A percentile compares a stretch with the other conserved stretches of the same genome.
These are phyloP conservation scores for Pagetopsis macropterus DNA, from an alignment of 2,797 vertebrate species.

Conservation along the genomic window DNA sequence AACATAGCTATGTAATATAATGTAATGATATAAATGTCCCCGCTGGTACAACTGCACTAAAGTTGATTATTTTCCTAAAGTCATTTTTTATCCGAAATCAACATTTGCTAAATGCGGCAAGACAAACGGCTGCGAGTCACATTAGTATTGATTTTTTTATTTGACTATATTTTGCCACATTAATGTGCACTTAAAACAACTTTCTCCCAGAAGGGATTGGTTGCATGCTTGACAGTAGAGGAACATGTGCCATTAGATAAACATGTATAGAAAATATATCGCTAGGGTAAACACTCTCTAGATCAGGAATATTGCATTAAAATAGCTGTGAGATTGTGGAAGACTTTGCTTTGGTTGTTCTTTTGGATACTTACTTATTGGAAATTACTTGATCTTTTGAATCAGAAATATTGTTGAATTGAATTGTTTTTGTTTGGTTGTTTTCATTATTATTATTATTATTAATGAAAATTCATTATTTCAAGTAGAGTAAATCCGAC, in stretches of 20 bases:
- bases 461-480: too few species aligned
- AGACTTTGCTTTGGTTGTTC: background rate
- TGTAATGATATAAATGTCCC: background rate
- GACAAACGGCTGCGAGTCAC: background rate
- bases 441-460: constrained; percentile 4
- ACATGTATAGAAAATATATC: background rate
- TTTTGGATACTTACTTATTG: background rate
- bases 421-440: background rate
- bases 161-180: background rate
- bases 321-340: constrained; percentile 14
- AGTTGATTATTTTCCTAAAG: background rate
- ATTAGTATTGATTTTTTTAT: constrained; percentile 2
- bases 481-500: background rate
- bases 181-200: background rate
- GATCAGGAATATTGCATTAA: constrained; percentile 16
- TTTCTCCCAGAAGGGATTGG: background rate
- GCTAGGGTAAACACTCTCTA: background rate
- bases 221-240: background rate
- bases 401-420: background rate
- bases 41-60: background rate
- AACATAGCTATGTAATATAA: background rate
- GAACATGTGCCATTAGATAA: constrained; percentile 3
- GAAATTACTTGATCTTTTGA: background rate
- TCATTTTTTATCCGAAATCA: constrained; percentile 5
- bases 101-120: background rate